Evolutionary conservation across 2,888 invertebrate species (phyloP), one percentile per base, ranked within the genome.

Genomic region (Digitonthophagus gazella): DNA sequence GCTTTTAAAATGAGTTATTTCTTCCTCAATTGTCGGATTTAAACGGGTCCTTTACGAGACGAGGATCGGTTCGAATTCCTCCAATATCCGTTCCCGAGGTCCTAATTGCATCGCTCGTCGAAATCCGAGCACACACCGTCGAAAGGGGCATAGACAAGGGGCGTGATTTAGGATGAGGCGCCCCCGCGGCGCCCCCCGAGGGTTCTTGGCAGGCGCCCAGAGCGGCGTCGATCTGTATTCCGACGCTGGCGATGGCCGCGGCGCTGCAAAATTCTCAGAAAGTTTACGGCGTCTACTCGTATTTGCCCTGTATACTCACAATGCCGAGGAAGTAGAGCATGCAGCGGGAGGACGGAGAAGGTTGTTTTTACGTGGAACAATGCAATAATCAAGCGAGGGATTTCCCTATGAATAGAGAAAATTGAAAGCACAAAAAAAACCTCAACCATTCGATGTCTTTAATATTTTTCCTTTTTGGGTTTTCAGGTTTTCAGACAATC

Each of bases 401-500:
- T 61, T 61, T 61, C 61, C 18, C 61, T 57, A 57, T 57, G 57
- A 15, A 15, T 57, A 57, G 57, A 57, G 16, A 15, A 6, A 57
- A 16, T 16, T 6, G 57, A 57, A 57, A 56, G n/a, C n/a, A n/a
- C n/a, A 54, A 54, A 54, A 54, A 54, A 1, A 54, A 54, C 1
- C 1, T 1, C 54, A 54, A 54, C 11, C 14, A 54, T 1, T 11
- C 14, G 14, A 54, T 54, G 2, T 54, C 14, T 54, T 54, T 54
- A 11, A 44, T 44, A 44, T 5, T 8, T 44, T 58, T 58, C 15
- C n/a, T 20, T 65, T 75, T 69, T 73, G 76, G 76, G 79, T 80
- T 89, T 86, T 58, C 87, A 94, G 93, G 91, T 93, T 83, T 93
- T 91, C 85, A 89, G 91, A 83, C 89, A 92, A 85, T 93, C 93